Evolutionary conservation across 35 echinoderm and acorn worm genomes (phyloP), one percentile per base, ranked within the genome.

Genomic region (Holothuria glaberrima): DNA sequence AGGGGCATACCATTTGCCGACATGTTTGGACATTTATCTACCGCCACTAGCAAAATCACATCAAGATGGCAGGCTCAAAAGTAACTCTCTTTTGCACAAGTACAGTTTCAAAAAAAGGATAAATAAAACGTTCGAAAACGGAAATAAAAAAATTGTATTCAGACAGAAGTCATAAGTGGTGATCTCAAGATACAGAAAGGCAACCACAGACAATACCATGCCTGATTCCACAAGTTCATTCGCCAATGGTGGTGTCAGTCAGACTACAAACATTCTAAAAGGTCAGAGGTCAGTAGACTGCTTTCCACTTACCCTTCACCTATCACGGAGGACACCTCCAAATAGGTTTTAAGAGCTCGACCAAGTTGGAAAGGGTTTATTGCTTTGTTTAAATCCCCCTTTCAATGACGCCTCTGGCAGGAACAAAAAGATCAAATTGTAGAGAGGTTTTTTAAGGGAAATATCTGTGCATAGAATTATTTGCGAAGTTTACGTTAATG

Each of bases 371-470:
- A 78, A 35, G 57, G 80, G 74, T 48, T 84, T 84, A 84, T 69
- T 62, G 80, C 80, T 84, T 56, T 78, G 41, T 56, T 78, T 27
- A 52, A 84, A 84, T 58, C 80, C 80, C 80, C 80, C 58, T 56
- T 63, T 78, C 57, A 63, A 36, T 82, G 59, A 22, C 32, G 78
- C 77, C 89, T 90, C 89, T 90, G 89, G 74, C 75, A 80, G 89
- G 77, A 90, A 90, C 89, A 83, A 84, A 92, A 88, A 88, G 75
- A 62, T 57, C 86, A 87, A 72, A 87, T 17, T 75, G 48, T 86
- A 90, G 45, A 90, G 31, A 79, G 30, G 25, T 78, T 78, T n/a
- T 78, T 69, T 27, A 29, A 0, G 3, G 22, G 16, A 48, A 45
- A 46, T 0, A 26, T 81, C 76, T 33, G 45, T 33, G 56, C 76